Evolutionary conservation across 2,888 invertebrate genomes (phyloP), one percentile per base, ranked within the genome.

Genomic region (Agrilus cyanescens): DNA sequence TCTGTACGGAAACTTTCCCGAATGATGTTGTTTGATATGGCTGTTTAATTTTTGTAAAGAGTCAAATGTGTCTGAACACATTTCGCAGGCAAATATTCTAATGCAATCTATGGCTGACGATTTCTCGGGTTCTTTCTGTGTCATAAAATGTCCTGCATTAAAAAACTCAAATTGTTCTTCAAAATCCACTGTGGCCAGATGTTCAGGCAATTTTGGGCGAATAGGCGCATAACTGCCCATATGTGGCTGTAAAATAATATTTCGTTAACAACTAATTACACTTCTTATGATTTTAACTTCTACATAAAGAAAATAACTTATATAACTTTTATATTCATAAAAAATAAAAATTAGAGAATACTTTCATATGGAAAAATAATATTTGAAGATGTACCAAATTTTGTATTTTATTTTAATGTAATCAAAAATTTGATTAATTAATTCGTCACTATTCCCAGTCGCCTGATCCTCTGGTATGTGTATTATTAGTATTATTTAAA

Each of bases 111-210:
- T 36, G 7, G 25, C 15, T 1, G 15, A n/a, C 14, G 18, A 37
- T 15, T 46, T 46, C 8, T 30, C 16, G 7, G 37, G 33, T 4
- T 51, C 43, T 18, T 54, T 50, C 32, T 50, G 43, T 13, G 58
- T 58, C 41, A 63, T 47, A 43, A 65, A 65, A 47, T 65, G 65
- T 32, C 64, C 65, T 5, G 60, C 55, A 46, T 54, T 56, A 15
- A 53, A 53, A 39, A 57, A 58, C 31, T 54, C 51, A 34, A 40
- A 40, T 40, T 46, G 48, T 14, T 52, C 48, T 16, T 53, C 49
- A 8, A 43, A 18, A 3, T 38, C 36, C 14, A 32, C 39, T 54
- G 54, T 4, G 53, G 54, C 8, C 50, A 41, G 18, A 54, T 53
- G 34, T 47, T 56, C 47, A 52, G 53, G 50, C 33, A 57, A 48